A percentile compares a stretch with the other conserved stretches of the same genome.
Conservation (phyloP, 2,797 vertebrate species). For the Harpagifer antarcticus region DNA sequence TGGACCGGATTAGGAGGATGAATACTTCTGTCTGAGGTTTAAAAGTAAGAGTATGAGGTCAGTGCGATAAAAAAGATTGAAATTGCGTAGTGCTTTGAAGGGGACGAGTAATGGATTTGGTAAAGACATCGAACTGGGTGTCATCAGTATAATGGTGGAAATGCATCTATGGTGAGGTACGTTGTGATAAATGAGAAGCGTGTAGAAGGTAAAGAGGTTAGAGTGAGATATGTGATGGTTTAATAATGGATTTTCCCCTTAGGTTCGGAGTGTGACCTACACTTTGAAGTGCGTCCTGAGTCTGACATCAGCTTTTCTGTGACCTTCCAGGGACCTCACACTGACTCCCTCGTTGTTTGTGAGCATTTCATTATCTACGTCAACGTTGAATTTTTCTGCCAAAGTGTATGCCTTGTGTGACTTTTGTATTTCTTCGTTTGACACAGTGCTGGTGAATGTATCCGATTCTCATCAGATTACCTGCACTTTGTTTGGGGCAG, state of each 20-base stretch:
- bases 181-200: no score
- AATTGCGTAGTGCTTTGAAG: no score
- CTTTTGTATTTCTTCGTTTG: background rate
- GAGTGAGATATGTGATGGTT: background rate
- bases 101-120: no score
- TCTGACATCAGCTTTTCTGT: conserved; percentile 85
- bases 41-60: no score
- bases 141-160: no score
- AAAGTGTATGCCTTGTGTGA: no score
- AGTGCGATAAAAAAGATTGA: no score
- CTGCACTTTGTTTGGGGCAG: conserved; percentile 80
- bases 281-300: conserved; percentile 88
- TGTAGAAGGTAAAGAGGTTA: no score
- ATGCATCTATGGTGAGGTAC: no score
- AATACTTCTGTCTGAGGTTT: no score
- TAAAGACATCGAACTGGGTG: no score
- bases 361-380: conserved; percentile 46
- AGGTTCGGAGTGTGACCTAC: conserved; percentile 76
- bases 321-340: conserved; percentile 81
- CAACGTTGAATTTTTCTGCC: background rate
- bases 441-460: conserved; percentile 84
- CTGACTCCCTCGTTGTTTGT: conserved; percentile 86
- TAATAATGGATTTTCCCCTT: conserved; percentile 1
- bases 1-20: no score
- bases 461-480: conserved; percentile 71